Evolutionary conservation across 2,888 invertebrate species (phyloP), one percentile per base, ranked within the genome.

Genomic region (Pyrrhia umbra): DNA sequence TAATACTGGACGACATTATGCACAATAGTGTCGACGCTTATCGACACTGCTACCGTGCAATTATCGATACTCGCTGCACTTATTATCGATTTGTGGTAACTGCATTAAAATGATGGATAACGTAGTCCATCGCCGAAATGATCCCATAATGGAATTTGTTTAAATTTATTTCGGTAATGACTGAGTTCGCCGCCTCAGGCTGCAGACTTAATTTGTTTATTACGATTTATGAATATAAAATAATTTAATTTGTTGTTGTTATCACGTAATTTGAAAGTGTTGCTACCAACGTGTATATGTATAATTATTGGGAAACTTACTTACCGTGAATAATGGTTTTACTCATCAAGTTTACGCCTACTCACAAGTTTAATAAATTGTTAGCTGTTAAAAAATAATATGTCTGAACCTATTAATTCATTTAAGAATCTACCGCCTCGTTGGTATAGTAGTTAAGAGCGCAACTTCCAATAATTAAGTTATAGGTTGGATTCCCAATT

Each of bases 21-120:
- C 89, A 92, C 90, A 90, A 91, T 92, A 90, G 93, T 90, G 88
- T 85, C 84, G 89, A 85, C 87, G 85, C 84, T 90, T 92, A 91
- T 90, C 92, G 83, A 84, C 85, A 78, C 83, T 52, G 85, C 90
- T 89, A 89, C 90, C 86, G 86, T 91, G 80, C 87, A 93, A 93
- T 94, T 94, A 93, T 90, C 86, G 89, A 86, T 86, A 77, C 79
- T 81, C 81, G 75, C 77, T 82, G 68, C 82, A 81, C 87, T 85
- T 87, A 88, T 88, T 91, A 91, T 86, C 74, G 87, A 89, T 90
- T 90, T 90, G 91, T 84, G 81, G 79, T 88, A 89, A 90, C 86
- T 86, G 85, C 87, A 81, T 85, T 87, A 86, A 91, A 92, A 89
- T 91, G 85, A 89, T 84, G 85, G 84, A 88, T 89, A 90, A 88